Percentiles rank a stretch among this genome's conserved stretches.
Evolutionary conservation across 2,888 invertebrate species (phyloP).

Genomic region (Patella ulyssiponensis): DNA sequence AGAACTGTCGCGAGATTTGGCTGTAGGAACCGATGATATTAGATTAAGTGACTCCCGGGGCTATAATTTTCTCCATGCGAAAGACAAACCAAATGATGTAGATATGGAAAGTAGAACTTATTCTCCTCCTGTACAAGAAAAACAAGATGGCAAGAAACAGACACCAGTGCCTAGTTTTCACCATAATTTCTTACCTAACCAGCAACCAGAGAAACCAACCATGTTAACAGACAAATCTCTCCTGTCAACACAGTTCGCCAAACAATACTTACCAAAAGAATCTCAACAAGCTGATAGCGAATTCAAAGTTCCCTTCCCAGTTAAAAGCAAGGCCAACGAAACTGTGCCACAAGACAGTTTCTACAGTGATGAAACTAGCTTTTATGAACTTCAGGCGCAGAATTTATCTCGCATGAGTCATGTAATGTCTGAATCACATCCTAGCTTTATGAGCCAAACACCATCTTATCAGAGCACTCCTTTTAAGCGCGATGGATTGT

Average conservation of each 20-base stretch:
- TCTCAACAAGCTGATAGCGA: conserved; percentile 19
- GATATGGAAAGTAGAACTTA: not conserved
- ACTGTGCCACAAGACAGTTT: conserved; percentile 16
- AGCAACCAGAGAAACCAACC: conserved; percentile 38
- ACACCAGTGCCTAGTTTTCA: conserved; percentile 40
- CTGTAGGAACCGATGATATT: conserved; percentile 50
- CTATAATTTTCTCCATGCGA: conserved; percentile 40
- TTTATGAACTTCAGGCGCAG: conserved; percentile 21
- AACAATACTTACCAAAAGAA: conserved; percentile 47
- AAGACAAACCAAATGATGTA: not conserved
- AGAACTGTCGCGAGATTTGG: conserved; percentile 44
- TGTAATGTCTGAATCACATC: not conserved
- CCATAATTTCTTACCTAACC: conserved; percentile 36
- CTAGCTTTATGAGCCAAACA: conserved; percentile 18
- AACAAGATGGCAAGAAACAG: conserved; percentile 20
- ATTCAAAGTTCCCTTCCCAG: not conserved
- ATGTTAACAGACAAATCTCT: conserved; percentile 49
- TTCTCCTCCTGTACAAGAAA: not conserved
- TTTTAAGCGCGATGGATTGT: conserved; percentile 1
- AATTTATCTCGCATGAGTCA: conserved; percentile 19
- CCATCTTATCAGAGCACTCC: conserved; percentile 22
- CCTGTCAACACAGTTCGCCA: conserved; percentile 51
- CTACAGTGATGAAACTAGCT: conserved; percentile 10
- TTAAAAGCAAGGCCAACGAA: not conserved
- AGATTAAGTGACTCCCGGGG: conserved; percentile 52